phyloP scores from a whole-genome alignment of 2,888 invertebrate genomes.

The Endotricha flammealis region DNA sequence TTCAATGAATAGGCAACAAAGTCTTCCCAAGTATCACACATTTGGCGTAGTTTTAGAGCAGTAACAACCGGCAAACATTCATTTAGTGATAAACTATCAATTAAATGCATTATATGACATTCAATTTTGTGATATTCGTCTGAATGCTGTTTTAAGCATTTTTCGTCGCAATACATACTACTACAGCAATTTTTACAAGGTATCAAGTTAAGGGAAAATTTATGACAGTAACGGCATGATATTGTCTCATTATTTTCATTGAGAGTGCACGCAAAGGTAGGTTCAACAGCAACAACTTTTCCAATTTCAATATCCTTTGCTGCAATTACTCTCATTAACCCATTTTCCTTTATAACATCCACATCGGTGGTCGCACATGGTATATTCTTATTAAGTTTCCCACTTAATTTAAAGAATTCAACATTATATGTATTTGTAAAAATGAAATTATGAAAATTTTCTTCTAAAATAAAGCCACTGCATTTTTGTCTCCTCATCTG shows the following conservation, averaged over 20 bases:
- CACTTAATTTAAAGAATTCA: slow-evolving; percentile 14
- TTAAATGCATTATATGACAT: slow-evolving; percentile 23
- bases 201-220: slow-evolving; percentile 22
- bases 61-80: slow-evolving; percentile 21
- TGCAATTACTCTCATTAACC: slow-evolving; percentile 9
- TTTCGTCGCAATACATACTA: slow-evolving; percentile 26
- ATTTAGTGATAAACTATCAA: slow-evolving; percentile 8
- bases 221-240: slow-evolving; percentile 30
- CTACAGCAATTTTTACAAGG: slow-evolving; percentile 28
- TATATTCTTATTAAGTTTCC: slow-evolving; percentile 14
- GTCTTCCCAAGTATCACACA: slow-evolving; percentile 23
- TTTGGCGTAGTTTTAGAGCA: slow-evolving; percentile 22
- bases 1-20: slow-evolving; percentile 19
- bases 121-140: slow-evolving; percentile 25
- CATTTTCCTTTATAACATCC: slow-evolving; percentile 2
- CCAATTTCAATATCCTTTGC: slow-evolving; percentile 11
- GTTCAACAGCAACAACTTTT: slow-evolving; percentile 11
- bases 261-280: slow-evolving; percentile 8
- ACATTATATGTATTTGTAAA: slow-evolving; percentile 1
- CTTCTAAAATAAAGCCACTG: background rate
- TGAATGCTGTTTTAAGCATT: slow-evolving; percentile 7
- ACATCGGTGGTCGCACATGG: slow-evolving; percentile 6
- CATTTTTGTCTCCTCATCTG: slow-evolving; percentile 18
- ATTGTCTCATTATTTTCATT: slow-evolving; percentile 2
- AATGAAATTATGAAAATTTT: background rate